Conservation (phyloP, 2,113 vertebrate species). For the Xenopus laevis region DNA sequence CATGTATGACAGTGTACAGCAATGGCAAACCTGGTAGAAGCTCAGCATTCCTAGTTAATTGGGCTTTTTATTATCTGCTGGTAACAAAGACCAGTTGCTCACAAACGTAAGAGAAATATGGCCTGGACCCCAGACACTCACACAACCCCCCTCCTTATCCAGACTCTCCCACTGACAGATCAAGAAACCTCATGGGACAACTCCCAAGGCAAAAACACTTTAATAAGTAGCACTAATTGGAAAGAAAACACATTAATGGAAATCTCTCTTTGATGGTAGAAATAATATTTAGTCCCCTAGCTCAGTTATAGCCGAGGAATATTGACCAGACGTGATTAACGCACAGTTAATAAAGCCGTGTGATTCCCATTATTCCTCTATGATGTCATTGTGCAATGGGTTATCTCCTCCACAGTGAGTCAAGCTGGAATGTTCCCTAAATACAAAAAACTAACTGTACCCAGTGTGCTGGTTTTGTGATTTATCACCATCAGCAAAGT, state of each 20-base stretch:
- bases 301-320: background rate
- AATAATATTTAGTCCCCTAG: background rate
- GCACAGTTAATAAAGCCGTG: background rate
- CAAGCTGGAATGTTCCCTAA: too few relatives aligned
- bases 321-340: background rate
- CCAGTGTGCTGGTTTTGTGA: too few relatives aligned
- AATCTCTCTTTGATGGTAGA: background rate
- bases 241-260: conserved; percentile 23
- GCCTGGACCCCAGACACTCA: conserved; percentile 22
- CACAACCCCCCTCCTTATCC: conserved; percentile 47
- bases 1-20: conserved; percentile 8
- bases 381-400: background rate
- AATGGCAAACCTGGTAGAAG: conserved; percentile 9
- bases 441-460: too few relatives aligned
- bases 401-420: too few relatives aligned
- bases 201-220: conserved; percentile 11
- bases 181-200: background rate
- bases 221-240: conserved; percentile 20
- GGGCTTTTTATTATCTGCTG: conserved; percentile 66
- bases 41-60: conserved; percentile 56
- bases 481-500: too few relatives aligned
- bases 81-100: conserved; percentile 60
- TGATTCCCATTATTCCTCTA: background rate
- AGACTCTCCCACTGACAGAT: accelerated
- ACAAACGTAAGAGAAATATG: conserved; percentile 41